Conservation (phyloP, 2,797 vertebrate genomes). For the Cyprinella venusta region DNA sequence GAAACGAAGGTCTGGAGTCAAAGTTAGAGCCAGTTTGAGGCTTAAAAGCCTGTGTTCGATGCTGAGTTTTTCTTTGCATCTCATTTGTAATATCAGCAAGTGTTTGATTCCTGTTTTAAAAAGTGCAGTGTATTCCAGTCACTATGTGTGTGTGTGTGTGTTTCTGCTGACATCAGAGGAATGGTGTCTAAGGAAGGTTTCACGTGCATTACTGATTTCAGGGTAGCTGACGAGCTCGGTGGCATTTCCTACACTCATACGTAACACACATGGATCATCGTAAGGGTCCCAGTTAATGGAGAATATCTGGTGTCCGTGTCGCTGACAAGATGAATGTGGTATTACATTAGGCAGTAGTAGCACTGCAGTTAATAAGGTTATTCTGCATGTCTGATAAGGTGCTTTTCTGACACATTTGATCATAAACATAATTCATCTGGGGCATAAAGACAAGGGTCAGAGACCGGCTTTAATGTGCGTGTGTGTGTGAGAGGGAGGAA, state of each 20-base stretch:
- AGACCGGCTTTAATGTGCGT: constrained; percentile 36
- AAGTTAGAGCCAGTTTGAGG: background rate
- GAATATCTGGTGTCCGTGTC: constrained; percentile 57
- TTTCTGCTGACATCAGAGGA: constrained; percentile 60
- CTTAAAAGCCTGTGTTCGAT: background rate
- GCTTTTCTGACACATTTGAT: constrained; percentile 58
- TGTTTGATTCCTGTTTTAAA: background rate
- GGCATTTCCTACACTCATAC: constrained; percentile 59
- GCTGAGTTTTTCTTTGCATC: background rate
- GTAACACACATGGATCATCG: constrained; percentile 63
- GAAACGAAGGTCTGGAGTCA: background rate
- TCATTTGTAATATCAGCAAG: background rate
- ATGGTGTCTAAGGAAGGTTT: constrained; percentile 45
- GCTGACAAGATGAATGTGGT: constrained; percentile 61
- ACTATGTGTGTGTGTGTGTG: background rate
- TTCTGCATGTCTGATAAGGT: constrained; percentile 58
- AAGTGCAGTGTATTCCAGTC: too few relatives aligned
- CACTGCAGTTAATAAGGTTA: constrained; percentile 64
- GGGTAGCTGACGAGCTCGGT: constrained; percentile 62
- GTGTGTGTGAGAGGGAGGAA: background rate
- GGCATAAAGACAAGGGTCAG: constrained; percentile 51
- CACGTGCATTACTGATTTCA: constrained; percentile 59
- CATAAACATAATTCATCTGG: constrained; percentile 64
- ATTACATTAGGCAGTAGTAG: constrained; percentile 62
- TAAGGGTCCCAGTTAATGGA: constrained; percentile 64